Evolutionary conservation across 2,888 invertebrate species (phyloP).

Genomic region (Drosophila flavopinicola): DNA sequence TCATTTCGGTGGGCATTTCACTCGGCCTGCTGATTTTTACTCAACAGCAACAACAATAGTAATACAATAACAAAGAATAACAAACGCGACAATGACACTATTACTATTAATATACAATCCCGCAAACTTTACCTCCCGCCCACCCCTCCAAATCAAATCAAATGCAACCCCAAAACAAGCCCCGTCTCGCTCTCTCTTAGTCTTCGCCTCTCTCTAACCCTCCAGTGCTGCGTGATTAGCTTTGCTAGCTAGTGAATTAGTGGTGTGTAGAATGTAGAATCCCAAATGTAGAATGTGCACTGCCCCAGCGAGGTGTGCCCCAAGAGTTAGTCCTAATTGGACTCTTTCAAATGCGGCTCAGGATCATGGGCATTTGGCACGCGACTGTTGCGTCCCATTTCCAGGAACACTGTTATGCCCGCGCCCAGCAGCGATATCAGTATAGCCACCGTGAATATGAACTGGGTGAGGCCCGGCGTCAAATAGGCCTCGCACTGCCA

Average conservation of each 20-base stretch:
- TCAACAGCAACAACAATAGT: constrained; percentile 23
- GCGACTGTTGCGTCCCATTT: constrained; percentile 40
- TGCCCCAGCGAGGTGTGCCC: constrained; percentile 36
- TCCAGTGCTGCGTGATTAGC: constrained; percentile 54
- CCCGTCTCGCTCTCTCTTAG: background rate
- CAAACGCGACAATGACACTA: constrained; percentile 75
- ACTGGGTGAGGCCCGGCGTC: constrained; percentile 39
- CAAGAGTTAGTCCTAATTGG: constrained; percentile 3
- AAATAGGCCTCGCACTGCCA: constrained; percentile 40
- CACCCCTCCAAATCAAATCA: background rate
- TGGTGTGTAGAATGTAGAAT: constrained; percentile 16
- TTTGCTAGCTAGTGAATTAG: constrained; percentile 73
- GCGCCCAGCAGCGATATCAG: constrained; percentile 30
- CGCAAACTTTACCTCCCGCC: constrained; percentile 13
- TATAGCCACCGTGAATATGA: constrained; percentile 31
- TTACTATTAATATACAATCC: constrained; percentile 46
- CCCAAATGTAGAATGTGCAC: constrained; percentile 6
- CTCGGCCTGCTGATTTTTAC: too few relatives aligned
- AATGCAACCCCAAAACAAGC: constrained; percentile 11
- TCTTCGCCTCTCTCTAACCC: background rate
- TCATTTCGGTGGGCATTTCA: too few relatives aligned
- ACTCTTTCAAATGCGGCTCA: constrained; percentile 38
- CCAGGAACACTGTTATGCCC: constrained; percentile 55
- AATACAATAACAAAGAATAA: constrained; percentile 53
- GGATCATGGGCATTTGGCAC: constrained; percentile 34